Percentiles rank a stretch among this genome's conserved stretches.
Evolutionary conservation across 1,140 invertebrate species (phyloP).

Genomic region (Pemphigus obesinymphae): DNA sequence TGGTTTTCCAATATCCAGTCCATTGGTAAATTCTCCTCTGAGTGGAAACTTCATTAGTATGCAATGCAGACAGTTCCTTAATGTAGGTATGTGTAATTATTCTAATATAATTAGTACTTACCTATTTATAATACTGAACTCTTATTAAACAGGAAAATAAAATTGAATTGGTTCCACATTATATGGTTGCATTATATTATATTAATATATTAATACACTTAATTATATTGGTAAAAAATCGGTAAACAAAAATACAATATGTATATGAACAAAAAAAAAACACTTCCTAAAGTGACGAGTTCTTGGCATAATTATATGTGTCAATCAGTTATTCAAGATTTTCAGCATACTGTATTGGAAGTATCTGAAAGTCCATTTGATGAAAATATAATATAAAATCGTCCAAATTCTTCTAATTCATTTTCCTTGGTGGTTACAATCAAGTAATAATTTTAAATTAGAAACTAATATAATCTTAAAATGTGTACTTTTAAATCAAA

Average conservation of each 20-base stretch:
- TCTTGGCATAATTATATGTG: constrained; percentile 83
- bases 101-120: background rate
- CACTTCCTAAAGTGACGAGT: constrained; percentile 70
- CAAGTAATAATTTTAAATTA: constrained; percentile 52
- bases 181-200: constrained; percentile 73
- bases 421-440: constrained; percentile 83
- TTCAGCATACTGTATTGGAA: constrained; percentile 65
- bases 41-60: constrained; percentile 86
- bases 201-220: no score
- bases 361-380: constrained; percentile 72
- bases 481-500: no score
- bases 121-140: background rate
- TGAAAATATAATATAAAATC: constrained; percentile 65
- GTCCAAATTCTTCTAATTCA: constrained; percentile 78
- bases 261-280: constrained; percentile 69
- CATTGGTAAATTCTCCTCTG: constrained; percentile 80
- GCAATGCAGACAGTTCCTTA: constrained; percentile 74
- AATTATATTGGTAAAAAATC: constrained; percentile 74
- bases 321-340: constrained; percentile 70
- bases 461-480: background rate
- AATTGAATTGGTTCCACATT: constrained; percentile 77
- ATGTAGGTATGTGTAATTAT: constrained; percentile 52
- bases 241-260: constrained; percentile 70
- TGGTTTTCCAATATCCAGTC: constrained; percentile 77
- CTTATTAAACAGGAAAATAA: constrained; percentile 61